Evolutionary conservation across 2,888 invertebrate species (phyloP).

Genomic region (Megalurothrips usitatus): DNA sequence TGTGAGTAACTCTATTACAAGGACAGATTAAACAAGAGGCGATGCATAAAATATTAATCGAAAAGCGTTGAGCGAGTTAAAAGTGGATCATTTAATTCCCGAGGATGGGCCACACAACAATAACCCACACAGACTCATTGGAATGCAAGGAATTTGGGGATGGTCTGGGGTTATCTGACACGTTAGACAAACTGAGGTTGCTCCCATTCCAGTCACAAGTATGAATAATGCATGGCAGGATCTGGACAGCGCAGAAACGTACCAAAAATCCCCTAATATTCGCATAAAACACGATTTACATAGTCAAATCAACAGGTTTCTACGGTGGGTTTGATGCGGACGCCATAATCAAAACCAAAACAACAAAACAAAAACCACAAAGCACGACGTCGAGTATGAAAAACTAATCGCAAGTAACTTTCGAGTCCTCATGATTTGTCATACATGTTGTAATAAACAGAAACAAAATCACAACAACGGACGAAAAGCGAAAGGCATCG

Average conservation of each 20-base stretch:
- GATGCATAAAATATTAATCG: background rate
- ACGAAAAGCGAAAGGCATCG: background rate
- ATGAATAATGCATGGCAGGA: no score
- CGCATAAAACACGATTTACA: background rate
- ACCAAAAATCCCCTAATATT: background rate
- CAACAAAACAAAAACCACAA: constrained; percentile 16
- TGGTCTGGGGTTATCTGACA: background rate
- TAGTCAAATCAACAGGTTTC: constrained; percentile 3
- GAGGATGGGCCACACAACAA: background rate
- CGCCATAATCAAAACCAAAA: constrained; percentile 13
- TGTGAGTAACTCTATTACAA: background rate
- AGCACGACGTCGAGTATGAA: background rate
- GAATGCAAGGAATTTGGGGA: background rate
- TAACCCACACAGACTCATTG: background rate
- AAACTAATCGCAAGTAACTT: background rate
- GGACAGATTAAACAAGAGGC: background rate
- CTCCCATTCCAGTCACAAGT: no score
- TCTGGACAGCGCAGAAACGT: background rate
- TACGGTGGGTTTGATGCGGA: background rate
- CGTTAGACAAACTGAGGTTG: background rate
- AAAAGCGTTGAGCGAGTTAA: background rate
- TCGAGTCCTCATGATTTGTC: background rate
- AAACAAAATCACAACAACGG: background rate
- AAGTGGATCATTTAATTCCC: no score
- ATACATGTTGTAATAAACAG: no score